Percentiles rank a stretch among this genome's conserved stretches.
These are phyloP conservation scores for Epizoanthus ramosus DNA, from an alignment of 92 coral and sea anemone genomes.

Conservation along the genomic window DNA sequence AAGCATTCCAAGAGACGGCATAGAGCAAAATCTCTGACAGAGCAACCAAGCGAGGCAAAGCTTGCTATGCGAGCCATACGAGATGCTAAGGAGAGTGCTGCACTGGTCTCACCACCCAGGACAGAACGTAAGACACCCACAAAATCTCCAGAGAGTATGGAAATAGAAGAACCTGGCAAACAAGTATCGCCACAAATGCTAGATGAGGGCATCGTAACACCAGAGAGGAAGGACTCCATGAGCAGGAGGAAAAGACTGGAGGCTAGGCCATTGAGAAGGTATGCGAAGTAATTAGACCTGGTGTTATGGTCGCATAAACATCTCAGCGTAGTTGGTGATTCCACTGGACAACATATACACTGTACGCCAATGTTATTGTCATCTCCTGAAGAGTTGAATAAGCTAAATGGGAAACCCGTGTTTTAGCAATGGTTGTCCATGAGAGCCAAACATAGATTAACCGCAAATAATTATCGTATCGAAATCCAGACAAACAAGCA, in stretches of 20 bases:
- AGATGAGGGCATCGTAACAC: constrained; percentile 14
- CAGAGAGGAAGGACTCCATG: constrained; percentile 30
- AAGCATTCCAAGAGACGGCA: constrained; percentile 25
- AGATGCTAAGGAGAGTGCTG: constrained; percentile 13
- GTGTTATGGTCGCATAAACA: no score
- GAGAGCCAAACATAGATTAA: no score
- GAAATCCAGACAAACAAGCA: no score
- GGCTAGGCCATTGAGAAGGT: constrained; percentile 48
- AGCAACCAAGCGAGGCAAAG: constrained; percentile 42
- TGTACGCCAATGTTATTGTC: no score
- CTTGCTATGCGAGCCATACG: constrained; percentile 39
- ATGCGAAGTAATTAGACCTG: background rate
- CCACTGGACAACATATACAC: no score
- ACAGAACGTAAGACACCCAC: constrained; percentile 18
- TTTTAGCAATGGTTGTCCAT: no score
- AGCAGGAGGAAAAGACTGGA: constrained; percentile 28
- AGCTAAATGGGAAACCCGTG: no score
- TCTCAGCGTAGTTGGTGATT: no score
- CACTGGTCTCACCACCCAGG: constrained; percentile 9
- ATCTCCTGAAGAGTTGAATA: no score
- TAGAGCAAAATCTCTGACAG: constrained; percentile 27
- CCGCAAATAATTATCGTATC: no score
- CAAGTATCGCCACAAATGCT: constrained; percentile 26
- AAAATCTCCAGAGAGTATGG: constrained; percentile 27
- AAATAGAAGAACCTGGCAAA: constrained; percentile 39